Conservation (phyloP, 2,797 vertebrate species). For the Argentina silus region DNA sequence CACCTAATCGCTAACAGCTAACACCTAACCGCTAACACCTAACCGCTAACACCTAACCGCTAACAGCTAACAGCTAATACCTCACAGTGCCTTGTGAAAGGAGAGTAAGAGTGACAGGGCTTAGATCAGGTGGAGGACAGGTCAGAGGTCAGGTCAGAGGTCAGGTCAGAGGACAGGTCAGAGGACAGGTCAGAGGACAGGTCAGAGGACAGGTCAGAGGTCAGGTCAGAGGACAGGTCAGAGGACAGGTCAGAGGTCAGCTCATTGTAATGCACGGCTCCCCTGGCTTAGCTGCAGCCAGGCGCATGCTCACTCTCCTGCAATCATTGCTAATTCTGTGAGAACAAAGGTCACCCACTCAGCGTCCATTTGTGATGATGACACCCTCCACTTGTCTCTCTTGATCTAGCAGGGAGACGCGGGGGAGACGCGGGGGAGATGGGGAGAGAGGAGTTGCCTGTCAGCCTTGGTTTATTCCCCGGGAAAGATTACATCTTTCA, state of each 20-base stretch:
- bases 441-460: background rate
- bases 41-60: too few species aligned
- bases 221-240: background rate
- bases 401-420: background rate
- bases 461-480: background rate
- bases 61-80: too few species aligned
- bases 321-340: background rate
- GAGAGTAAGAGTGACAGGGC: background rate
- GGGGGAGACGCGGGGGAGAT: background rate
- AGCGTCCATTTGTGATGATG: background rate
- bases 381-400: slow-evolving; percentile 6
- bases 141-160: background rate
- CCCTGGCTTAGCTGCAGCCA: background rate
- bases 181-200: background rate
- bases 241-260: background rate
- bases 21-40: too few species aligned
- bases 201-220: background rate
- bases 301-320: background rate
- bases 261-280: too few species aligned
- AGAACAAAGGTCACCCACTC: background rate
- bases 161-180: background rate
- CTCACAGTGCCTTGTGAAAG: background rate
- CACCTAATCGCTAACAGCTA: too few species aligned
- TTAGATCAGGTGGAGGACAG: background rate
- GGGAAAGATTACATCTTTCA: background rate